These are phyloP conservation scores for Xiphorhynchus erythropygius DNA, from an alignment of 2,797 vertebrate species.

Conservation along the genomic window DNA sequence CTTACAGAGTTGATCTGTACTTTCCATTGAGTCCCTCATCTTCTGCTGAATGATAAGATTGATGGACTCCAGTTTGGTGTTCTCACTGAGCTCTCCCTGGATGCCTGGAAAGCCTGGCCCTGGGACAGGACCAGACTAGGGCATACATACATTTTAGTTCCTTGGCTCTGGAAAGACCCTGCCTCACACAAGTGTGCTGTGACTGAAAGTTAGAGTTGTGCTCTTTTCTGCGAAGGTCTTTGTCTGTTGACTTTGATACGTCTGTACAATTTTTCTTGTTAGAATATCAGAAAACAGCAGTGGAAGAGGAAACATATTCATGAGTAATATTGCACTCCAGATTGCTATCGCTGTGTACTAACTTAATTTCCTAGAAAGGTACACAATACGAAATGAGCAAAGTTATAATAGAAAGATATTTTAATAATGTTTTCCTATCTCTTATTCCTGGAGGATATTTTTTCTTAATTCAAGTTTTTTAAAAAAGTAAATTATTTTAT, in stretches of 20 bases:
- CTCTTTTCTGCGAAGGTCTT: neutral
- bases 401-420: neutral
- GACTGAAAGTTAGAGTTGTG: neutral
- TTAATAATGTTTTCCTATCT: neutral
- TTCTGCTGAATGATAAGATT: neutral
- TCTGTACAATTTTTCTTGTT: neutral
- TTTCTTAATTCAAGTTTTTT: neutral
- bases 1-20: neutral
- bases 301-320: neutral
- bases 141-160: neutral
- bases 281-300: neutral
- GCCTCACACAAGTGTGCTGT: neutral
- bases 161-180: neutral
- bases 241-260: neutral
- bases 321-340: neutral
- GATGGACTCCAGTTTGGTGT: neutral
- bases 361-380: neutral
- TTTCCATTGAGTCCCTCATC: neutral
- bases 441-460: neutral
- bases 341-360: neutral
- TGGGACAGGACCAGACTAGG: neutral
- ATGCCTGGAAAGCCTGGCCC: neutral
- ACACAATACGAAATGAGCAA: neutral
- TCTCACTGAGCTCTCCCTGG: neutral
- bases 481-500: neutral